Evolutionary conservation across 1,140 invertebrate species (phyloP), one percentile per base, ranked within the genome.

Genomic region (Lepidurus packardi): DNA sequence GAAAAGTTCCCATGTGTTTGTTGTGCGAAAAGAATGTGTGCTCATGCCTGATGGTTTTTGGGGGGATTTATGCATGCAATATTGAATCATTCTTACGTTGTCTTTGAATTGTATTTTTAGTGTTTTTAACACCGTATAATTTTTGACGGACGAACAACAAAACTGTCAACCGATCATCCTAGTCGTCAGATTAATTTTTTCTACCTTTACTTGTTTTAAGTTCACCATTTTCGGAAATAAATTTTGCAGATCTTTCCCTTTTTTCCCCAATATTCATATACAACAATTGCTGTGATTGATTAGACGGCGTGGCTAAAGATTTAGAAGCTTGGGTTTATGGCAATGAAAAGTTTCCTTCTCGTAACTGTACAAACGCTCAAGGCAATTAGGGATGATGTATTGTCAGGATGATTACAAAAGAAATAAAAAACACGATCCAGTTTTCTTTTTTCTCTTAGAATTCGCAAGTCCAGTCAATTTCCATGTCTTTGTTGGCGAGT

Each of bases 311-410:
- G 41, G 74, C 25, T 16, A 24, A n/a, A 73, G 24, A 24, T 3
- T n/a, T 75, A n/a, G 25, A 75, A 42, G 74, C 6, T 65, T 21
- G 53, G 53, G 53, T 65, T 65, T 65, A 13, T 65, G 16, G 13
- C 13, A 65, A 9, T 65, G 53, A 7, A 47, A 65, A 65, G 21
- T n/a, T 65, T 65, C 8, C 16, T 65, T 65, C 16, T 65, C 21
- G 1, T 65, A 65, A 65, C 34, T 65, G 53, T 65, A 65, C 53
- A 65, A 13, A 65, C 53, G 53, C 53, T 65, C 53, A 65, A 65
- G 13, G 53, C 13, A 65, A 65, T 65, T 47, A 65, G 53, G 53
- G 53, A 65, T 65, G 53, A 65, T 65, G 53, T 65, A 65, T 65
- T 65, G 7, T 65, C 53, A 65, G 21, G 13, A 21, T 21, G 53